Base-by-base conservation (phyloP, 2,797 vertebrate species). In the Lagodon rhomboides region DNA sequence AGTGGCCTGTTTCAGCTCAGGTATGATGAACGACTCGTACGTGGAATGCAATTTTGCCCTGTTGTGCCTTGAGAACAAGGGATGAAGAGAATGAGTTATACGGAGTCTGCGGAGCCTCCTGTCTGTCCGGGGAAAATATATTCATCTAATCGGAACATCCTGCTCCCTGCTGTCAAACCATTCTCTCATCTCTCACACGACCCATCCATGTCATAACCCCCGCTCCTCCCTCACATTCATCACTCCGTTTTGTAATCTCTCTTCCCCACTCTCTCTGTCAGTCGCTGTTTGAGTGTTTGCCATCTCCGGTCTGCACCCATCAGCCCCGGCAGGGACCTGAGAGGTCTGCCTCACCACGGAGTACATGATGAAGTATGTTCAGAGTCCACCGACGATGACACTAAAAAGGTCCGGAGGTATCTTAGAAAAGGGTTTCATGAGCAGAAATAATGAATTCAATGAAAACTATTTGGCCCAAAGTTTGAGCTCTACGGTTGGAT, bases 101-200 rank as follows among this genome's bases (percentile, higher is more conserved):
- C 68, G 73, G 83, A 73, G 83, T 61, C 70, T 59, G 62, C 4
- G 5, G 69, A 75, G 61, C 66, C 82, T 85, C 73, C 81, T 72
- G 84, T 89, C 89, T 41, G 65, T 73, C 79, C 66, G 54, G 49
- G 27, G 69, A 59, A 90, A 90, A 90, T 88, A 82, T 89, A 89
- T 85, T 85, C 64, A 84, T 91, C 81, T 89, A 87, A 90, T 91
- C 49, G 20, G 41, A 89, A 84, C 85, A 84, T 79, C 73, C 68
- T 71, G 70, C 67, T 65, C 75, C 65, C 75, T 55, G 63, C 78
- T 77, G 82, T 90, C 84, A 90, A 79, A 83, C 79, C 60, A 67
- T 84, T 89, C 91, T 65, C 66, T 85, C 85, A 84, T 83, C 85
- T 68, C 65, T 87, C 87, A 84, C 58, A 68, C 2, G 46, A 53